Conservation (phyloP, 2,888 invertebrate species). For the Hemaris fuciformis region DNA sequence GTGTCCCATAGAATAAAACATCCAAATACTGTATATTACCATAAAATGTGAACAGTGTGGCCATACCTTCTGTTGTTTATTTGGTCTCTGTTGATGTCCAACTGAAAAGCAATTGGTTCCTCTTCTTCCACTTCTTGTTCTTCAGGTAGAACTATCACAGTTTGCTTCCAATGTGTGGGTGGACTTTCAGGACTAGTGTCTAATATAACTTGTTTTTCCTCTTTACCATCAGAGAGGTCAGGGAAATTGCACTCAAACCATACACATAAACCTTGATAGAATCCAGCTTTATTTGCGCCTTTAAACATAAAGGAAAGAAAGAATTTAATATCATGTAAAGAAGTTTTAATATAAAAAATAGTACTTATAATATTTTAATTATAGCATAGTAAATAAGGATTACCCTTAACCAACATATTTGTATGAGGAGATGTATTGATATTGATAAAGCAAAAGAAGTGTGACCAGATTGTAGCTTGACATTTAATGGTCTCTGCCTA, state of each 20-base stretch:
- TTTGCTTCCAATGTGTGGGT: conserved; percentile 97
- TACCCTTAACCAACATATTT: no score
- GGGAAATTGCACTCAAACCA: conserved; percentile 92
- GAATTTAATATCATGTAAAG: no score
- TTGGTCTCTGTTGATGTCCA: conserved; percentile 80
- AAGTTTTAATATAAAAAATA: no score
- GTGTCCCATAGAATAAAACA: no score
- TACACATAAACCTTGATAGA: conserved; percentile 87
- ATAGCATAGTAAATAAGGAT: no score
- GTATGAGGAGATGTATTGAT: no score
- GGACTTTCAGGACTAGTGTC: conserved; percentile 88
- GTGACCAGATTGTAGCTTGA: no score
- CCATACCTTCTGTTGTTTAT: conserved; percentile 68
- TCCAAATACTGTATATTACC: no score
- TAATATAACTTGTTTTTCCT: conserved; percentile 82
- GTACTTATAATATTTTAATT: no score
- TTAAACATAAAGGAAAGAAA: conserved; percentile 24
- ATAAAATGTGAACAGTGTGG: no score
- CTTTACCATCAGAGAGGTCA: conserved; percentile 55
- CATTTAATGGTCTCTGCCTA: no score
- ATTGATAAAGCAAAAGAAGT: no score
- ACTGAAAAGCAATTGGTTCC: conserved; percentile 86
- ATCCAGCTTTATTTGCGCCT: conserved; percentile 81
- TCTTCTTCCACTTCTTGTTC: conserved; percentile 78
- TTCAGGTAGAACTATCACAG: conserved; percentile 89